Percentiles rank a stretch among this genome's conserved stretches.
Evolutionary conservation across 2,113 vertebrate species (phyloP).

Genomic region (Oenanthe melanoleuca): DNA sequence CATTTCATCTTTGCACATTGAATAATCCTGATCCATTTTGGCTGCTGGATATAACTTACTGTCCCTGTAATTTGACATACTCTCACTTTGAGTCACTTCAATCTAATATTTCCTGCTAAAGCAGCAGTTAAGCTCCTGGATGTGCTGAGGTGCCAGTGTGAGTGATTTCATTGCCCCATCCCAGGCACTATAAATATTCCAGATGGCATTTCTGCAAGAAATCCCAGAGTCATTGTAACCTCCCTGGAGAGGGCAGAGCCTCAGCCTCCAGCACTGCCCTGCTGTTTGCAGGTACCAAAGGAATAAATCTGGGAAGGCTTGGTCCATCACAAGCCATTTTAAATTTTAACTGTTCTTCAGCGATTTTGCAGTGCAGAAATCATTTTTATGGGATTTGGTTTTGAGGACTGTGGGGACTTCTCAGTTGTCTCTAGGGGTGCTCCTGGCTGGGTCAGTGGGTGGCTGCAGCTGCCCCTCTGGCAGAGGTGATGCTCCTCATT

Average conservation of each 20-base stretch:
- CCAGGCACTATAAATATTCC: constrained; percentile 39
- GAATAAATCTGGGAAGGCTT: background rate
- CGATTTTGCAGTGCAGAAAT: background rate
- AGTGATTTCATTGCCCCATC: background rate
- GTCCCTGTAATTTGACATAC: fast-evolving
- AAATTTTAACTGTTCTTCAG: background rate
- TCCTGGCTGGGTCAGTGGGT: fast-evolving
- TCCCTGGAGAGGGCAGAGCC: constrained; percentile 5
- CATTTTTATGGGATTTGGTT: fast-evolving
- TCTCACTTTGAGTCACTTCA: background rate
- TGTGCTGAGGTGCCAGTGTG: background rate
- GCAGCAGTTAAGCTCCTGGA: background rate
- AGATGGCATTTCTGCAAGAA: constrained; percentile 16
- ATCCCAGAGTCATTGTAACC: constrained; percentile 44
- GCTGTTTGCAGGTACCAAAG: background rate
- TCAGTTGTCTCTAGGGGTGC: fast-evolving
- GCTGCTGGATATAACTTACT: background rate
- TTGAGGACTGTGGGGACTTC: fast-evolving
- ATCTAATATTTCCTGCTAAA: background rate
- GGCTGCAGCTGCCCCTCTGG: background rate
- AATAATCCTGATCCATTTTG: fast-evolving
- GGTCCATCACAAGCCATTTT: fast-evolving
- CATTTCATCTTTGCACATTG: background rate
- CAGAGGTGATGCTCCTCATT: background rate
- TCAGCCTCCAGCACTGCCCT: background rate